Evolutionary conservation across 2,113 vertebrate species (phyloP).

Genomic region (Mirza zaza): DNA sequence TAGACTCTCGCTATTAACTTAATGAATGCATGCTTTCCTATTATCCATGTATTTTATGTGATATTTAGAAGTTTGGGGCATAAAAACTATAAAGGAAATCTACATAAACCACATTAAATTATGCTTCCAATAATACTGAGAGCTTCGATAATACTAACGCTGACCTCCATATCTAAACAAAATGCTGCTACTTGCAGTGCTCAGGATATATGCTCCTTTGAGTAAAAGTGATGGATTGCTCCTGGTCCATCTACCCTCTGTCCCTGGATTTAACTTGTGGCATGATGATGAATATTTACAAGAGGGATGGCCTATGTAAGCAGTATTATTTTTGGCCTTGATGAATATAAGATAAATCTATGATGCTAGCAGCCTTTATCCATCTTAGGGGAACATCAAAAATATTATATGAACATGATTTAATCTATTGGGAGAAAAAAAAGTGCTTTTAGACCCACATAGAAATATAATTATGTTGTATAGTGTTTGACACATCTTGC

Average conservation of each 20-base stretch:
- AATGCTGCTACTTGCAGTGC: neutral
- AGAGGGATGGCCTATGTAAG: conserved; percentile 21
- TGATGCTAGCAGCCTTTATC: conserved; percentile 4
- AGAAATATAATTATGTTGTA: neutral
- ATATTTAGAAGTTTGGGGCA: conserved; percentile 60
- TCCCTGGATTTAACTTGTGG: neutral
- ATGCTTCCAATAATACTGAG: conserved; percentile 1
- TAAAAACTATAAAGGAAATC: conserved; percentile 60
- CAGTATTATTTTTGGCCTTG: conserved; percentile 45
- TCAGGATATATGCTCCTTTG: neutral
- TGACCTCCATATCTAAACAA: conserved; percentile 15
- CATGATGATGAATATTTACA: conserved; percentile 52
- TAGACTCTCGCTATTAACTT: conserved; percentile 60
- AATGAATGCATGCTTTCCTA: conserved; percentile 49
- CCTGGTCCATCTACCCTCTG: neutral
- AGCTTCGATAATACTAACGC: conserved; percentile 35
- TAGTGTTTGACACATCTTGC: neutral
- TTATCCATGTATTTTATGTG: conserved; percentile 61
- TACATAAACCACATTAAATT: conserved; percentile 58
- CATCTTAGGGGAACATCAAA: conserved; percentile 35
- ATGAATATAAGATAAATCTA: conserved; percentile 44
- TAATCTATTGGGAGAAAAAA: conserved; percentile 33
- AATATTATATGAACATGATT: conserved; percentile 42
- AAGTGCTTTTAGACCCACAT: neutral
- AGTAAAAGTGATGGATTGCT: conserved; percentile 38